These are phyloP conservation scores for Pristiophorus japonicus DNA, from an alignment of 2,113 vertebrate species.

Conservation along the genomic window DNA sequence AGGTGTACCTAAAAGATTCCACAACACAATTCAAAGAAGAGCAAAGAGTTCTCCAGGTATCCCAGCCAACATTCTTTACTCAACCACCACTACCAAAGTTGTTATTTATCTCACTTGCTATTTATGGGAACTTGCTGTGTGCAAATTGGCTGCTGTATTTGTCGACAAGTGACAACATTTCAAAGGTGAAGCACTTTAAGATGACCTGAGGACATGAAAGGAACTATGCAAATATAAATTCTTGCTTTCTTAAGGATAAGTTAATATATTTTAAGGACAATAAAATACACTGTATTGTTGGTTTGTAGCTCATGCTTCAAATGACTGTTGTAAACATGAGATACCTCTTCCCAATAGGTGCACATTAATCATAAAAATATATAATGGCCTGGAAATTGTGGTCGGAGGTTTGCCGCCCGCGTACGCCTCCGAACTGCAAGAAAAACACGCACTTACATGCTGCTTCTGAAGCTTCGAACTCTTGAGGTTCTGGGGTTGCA, in stretches of 20 bases:
- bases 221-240: not conserved
- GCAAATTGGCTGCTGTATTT: not conserved
- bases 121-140: not conserved
- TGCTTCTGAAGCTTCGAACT: too few species aligned
- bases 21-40: not conserved
- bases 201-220: not conserved
- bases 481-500: too few species aligned
- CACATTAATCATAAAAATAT: not conserved
- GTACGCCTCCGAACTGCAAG: too few species aligned
- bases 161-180: not conserved
- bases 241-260: not conserved
- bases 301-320: not conserved
- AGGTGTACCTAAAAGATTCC: not conserved
- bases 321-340: not conserved
- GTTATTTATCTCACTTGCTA: not conserved
- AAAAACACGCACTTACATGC: too few species aligned
- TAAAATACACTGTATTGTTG: not conserved
- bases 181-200: not conserved
- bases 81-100: not conserved
- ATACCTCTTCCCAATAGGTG: not conserved
- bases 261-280: conserved; percentile 11
- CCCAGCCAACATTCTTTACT: not conserved
- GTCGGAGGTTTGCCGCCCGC: too few species aligned
- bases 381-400: not conserved
- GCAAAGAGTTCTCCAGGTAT: not conserved